Base-by-base conservation (phyloP, 2,113 vertebrate species). In the Pogonocichla stellata region DNA sequence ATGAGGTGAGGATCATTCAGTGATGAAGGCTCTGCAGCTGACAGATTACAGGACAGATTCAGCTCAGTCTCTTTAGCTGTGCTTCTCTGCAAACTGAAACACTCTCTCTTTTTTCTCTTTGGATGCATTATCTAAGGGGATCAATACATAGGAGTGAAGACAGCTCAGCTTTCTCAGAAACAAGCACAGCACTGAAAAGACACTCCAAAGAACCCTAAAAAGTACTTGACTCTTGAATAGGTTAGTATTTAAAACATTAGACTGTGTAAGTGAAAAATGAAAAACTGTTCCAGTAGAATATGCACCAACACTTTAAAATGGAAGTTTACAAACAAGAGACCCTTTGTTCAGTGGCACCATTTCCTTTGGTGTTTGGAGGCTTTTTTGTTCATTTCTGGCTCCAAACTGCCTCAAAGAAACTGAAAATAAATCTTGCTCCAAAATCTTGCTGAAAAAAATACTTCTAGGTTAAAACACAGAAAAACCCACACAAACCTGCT, bases 271-370 rank as follows among this genome's bases (percentile, higher is more conserved):
- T 66, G 58, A 87, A 82, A 91, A 86, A 77, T 62, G 66, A 83
- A 94, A 91, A 96, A 82, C 70, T 66, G 71, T 70, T 85, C 50
- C 92, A 70, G 67, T 43, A 73, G 58, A 87, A 83, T 77, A 69
- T 80, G 60, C 71, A 85, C 42, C 38, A 73, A 60, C 66, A 61
- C 71, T 91, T 87, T 43, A 72, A 93, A 85, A 88, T 88, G 58
- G 78, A 91, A 87, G 87, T 93, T 95, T 80, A 92, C 47, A 91
- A 95, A 95, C 94, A 96, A 93, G 81, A 95, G 79, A 43, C 38
- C 24, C 71, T 90, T 95, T 92, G 87, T 96, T 83, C 74, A 20
- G 34, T 58, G 26, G 66, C 5, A 8, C 66, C 20, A 0, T 80
- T 95, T 91, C 17, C 1, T 69, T 88, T 84, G 34, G 50, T 64